phyloP scores from a whole-genome alignment of 2,113 vertebrate species.

The Pycnonotus jocosus region DNA sequence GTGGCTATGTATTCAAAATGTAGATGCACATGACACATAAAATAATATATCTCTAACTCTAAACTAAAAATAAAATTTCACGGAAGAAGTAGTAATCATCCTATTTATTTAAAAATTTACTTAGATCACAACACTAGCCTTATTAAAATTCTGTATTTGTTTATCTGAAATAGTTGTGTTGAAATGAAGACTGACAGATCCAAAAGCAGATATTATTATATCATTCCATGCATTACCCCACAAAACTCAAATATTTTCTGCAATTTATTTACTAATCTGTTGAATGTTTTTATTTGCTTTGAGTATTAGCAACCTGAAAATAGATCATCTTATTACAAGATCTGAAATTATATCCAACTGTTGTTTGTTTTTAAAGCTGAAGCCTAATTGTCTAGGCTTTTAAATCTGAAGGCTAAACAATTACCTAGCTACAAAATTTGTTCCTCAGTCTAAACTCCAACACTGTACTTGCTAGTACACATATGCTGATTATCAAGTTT shows the following conservation, averaged over 20 bases:
- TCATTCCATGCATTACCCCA: not conserved
- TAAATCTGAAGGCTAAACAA: not conserved
- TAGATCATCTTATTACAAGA: not conserved
- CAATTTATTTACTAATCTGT: not conserved
- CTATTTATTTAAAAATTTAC: not conserved
- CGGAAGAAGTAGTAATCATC: not conserved
- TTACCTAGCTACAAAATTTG: not conserved
- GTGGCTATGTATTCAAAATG: not conserved
- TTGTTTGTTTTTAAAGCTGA: not conserved
- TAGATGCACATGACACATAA: not conserved
- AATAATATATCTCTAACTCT: not conserved
- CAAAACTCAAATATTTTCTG: not conserved
- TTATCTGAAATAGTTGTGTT: not conserved
- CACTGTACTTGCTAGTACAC: not conserved
- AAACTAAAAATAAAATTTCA: not conserved
- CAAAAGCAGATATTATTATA: not conserved
- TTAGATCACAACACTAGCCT: not conserved
- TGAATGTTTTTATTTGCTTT: not conserved
- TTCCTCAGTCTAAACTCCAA: not conserved
- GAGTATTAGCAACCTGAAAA: not conserved
- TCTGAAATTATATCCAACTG: not conserved
- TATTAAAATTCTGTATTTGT: not conserved
- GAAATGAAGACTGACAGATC: not conserved
- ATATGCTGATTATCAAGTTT: not conserved
- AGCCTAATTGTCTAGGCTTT: not conserved